A percentile compares a stretch with the other conserved stretches of the same genome.
Evolutionary conservation across 2,888 invertebrate genomes (phyloP).

Genomic region (Amphipoea lucens): DNA sequence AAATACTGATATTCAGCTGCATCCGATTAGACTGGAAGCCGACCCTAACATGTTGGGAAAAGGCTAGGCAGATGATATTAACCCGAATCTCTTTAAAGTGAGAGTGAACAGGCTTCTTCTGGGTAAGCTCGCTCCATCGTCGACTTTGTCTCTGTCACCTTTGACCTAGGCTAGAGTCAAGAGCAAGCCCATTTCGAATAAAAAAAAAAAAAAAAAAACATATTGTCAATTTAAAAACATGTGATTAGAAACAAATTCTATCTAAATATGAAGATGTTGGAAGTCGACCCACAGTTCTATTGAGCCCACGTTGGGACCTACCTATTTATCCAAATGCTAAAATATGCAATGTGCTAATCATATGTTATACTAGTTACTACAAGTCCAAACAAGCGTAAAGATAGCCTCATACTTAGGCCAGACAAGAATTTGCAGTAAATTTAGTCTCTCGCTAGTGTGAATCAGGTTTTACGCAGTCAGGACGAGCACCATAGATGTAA

Average conservation of each 20-base stretch:
- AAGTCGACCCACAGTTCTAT: background rate
- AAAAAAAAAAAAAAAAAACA: too few relatives aligned
- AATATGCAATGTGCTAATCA: background rate
- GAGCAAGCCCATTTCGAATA: too few relatives aligned
- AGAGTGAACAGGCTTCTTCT: too few relatives aligned
- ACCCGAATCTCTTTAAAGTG: too few relatives aligned
- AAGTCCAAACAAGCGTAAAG: background rate
- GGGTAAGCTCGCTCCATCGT: too few relatives aligned
- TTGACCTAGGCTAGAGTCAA: too few relatives aligned
- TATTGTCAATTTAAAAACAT: background rate
- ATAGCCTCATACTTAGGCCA: background rate
- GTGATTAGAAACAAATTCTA: background rate
- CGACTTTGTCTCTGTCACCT: too few relatives aligned
- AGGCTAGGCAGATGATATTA: background rate
- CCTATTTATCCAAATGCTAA: background rate
- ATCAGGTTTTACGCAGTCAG: slow-evolving; percentile 37
- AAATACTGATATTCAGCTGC: background rate
- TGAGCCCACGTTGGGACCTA: background rate
- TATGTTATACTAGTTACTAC: background rate
- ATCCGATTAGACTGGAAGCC: background rate
- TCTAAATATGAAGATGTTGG: background rate
- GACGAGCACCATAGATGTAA: slow-evolving; percentile 42
- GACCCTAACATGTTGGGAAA: background rate
- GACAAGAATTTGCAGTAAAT: slow-evolving; percentile 14
- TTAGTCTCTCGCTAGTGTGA: slow-evolving; percentile 30